Evolutionary conservation across 92 coral and sea anemone species (phyloP).

Genomic region (Epizoanthus rinbou): DNA sequence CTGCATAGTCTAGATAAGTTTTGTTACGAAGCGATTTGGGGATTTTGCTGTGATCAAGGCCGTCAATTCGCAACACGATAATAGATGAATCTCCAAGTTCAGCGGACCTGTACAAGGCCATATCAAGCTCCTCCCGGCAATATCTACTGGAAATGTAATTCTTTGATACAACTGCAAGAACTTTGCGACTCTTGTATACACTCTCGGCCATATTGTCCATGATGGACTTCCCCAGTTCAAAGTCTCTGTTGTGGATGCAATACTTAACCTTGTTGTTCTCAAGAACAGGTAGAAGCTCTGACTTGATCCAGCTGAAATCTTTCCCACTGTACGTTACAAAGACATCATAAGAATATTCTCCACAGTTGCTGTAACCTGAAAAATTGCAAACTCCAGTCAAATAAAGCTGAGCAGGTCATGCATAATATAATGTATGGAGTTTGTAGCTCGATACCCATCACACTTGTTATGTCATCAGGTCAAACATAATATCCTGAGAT

Average conservation of each 20-base stretch:
- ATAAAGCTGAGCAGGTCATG: background rate
- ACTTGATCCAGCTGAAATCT: conserved; percentile 71
- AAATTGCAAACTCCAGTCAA: background rate
- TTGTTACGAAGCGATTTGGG: conserved; percentile 85
- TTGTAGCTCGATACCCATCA: no score
- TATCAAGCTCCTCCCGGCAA: conserved; percentile 72
- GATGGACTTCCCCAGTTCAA: conserved; percentile 73
- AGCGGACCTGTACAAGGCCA: conserved; percentile 75
- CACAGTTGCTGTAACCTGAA: conserved; percentile 40
- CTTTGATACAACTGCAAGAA: conserved; percentile 73
- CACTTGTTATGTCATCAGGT: background rate
- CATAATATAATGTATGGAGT: background rate
- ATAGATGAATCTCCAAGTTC: conserved; percentile 77
- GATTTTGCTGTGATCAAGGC: conserved; percentile 53
- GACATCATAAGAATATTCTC: conserved; percentile 63
- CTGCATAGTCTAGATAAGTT: conserved; percentile 74
- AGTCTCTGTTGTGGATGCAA: conserved; percentile 77
- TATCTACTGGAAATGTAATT: conserved; percentile 72
- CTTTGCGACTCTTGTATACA: conserved; percentile 78
- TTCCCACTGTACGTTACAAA: conserved; percentile 77
- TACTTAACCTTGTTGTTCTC: conserved; percentile 68
- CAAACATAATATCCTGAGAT: no score
- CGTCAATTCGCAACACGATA: conserved; percentile 70
- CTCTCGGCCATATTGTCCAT: conserved; percentile 84
- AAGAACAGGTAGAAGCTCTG: conserved; percentile 64